Conservation (phyloP, 1,140 invertebrate genomes). For the Drosophila hydei region DNA sequence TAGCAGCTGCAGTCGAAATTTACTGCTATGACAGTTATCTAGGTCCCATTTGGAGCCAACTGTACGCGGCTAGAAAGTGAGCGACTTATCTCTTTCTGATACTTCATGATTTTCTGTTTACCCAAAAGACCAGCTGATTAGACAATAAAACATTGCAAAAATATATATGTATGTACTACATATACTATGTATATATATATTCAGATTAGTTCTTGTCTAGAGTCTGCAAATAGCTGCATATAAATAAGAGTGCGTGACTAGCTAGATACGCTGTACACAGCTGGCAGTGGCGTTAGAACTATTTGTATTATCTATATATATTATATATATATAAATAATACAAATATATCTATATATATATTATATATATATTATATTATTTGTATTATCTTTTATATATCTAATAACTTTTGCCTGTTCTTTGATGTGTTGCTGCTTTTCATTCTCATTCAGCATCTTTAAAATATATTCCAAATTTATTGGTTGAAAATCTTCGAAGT, state of each 20-base stretch:
- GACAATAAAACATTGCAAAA: constrained; percentile 13
- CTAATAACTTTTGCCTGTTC: too few species aligned
- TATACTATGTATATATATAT: background rate
- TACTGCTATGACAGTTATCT: constrained; percentile 56
- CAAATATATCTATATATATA: too few species aligned
- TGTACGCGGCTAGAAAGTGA: background rate
- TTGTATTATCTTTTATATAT: background rate
- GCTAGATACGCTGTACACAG: background rate
- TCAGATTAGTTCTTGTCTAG: constrained; percentile 1
- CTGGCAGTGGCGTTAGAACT: background rate
- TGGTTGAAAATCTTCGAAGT: too few species aligned
- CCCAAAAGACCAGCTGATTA: constrained; percentile 1
- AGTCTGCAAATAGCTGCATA: background rate
- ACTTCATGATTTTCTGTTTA: constrained; percentile 3
- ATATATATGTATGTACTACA: background rate
- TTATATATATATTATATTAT: too few species aligned
- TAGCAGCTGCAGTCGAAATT: constrained; percentile 52
- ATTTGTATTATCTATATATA: background rate
- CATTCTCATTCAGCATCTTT: too few species aligned
- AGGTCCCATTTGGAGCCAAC: background rate
- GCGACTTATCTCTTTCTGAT: constrained; percentile 18
- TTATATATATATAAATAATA: too few species aligned
- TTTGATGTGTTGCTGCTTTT: too few species aligned
- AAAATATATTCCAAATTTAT: too few species aligned
- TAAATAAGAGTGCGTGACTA: background rate